These are phyloP conservation scores for Palythoa heliodiscus DNA, from an alignment of 92 coral and sea anemone genomes.

Conservation along the genomic window DNA sequence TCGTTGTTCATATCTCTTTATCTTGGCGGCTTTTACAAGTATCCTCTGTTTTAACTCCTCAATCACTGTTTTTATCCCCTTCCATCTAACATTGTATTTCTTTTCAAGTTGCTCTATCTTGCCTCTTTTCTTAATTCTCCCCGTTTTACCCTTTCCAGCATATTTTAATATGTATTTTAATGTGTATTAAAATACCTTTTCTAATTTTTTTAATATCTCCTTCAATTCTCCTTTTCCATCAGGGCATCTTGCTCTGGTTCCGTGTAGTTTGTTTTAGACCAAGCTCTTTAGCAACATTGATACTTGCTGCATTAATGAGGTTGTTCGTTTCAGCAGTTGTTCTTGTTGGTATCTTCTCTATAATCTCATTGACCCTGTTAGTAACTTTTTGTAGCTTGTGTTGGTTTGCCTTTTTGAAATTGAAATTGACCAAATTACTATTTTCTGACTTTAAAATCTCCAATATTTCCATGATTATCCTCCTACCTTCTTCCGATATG, in stretches of 20 bases:
- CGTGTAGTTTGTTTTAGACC: background rate
- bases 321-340: background rate
- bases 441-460: no score
- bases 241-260: background rate
- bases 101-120: background rate
- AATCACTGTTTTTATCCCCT: background rate
- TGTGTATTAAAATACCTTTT: background rate
- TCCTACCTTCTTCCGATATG: no score
- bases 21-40: slow-evolving; percentile 38
- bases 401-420: no score
- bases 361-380: background rate
- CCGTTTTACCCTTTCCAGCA: background rate
- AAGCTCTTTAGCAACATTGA: background rate
- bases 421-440: no score
- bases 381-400: background rate
- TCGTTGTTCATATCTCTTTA: slow-evolving; percentile 33
- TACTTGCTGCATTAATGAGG: no score
- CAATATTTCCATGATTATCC: no score
- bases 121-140: background rate
- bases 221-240: background rate
- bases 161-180: no score
- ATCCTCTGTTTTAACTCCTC: slow-evolving; percentile 20
- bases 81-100: background rate
- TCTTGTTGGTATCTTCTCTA: background rate
- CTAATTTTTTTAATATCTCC: background rate